Base-by-base conservation (phyloP, 2,797 vertebrate genomes). In the Brotula barbata region DNA sequence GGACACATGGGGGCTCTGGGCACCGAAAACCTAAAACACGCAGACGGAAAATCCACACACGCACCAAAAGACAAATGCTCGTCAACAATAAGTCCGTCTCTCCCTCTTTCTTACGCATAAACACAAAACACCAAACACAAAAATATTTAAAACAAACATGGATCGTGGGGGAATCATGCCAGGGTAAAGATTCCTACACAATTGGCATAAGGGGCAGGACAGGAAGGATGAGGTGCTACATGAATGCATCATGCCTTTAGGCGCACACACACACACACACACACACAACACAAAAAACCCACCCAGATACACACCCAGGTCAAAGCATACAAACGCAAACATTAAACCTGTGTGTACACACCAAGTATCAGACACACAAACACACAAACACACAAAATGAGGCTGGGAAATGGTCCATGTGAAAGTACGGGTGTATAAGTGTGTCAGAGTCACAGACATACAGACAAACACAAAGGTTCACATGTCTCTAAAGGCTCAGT, bases 211-310 rank as follows among this genome's bases (percentile, higher is more conserved):
- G 72, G 55, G 68, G 54, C 56, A 42, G 57, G 57, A 75, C 58
- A 74, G 75, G 65, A 71, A 60, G 64, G 50, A 67, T 68, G 77
- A 75, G 80, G 70, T 45, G 77, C 59, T 46, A 77, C 62, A 77
- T 74, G 75, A 85, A 86, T 83, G 80, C 83, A 81, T 84, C 72
- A 85, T 75, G 76, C 28, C 61, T 71, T 55, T 5, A 54, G 75
- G 31, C 49, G 53, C 37, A 70, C 64, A 82, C 74, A 75, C 58
- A 71, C 34, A 68, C 21, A 58, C 15, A 63, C 7, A 46, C 41
- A 58, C 45, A 58, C 34, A 42, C 57, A 14, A 21, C 19, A 40
- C 20, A 41, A 6, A 47, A 45, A 53, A 68, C 63, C n/a, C 65
- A 71, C 25, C 28, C 13, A 37, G 36, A 42, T 15, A 39, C 45